Evolutionary conservation across 2,797 vertebrate species (phyloP).

Genomic region (Lacerta agilis): DNA sequence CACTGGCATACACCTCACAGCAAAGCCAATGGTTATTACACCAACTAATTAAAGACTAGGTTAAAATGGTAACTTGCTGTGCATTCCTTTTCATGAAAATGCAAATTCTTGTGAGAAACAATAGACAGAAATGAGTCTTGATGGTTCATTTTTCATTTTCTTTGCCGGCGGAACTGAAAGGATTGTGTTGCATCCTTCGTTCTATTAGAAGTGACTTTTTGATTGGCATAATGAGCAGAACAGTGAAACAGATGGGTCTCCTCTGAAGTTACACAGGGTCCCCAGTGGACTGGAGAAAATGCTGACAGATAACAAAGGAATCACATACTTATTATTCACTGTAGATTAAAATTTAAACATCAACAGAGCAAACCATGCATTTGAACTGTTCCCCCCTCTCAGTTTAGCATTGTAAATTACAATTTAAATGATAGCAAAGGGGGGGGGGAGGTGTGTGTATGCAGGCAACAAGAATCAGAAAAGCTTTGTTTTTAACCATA

Average conservation of each 20-base stretch:
- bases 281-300: conserved; percentile 71
- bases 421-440: conserved; percentile 21
- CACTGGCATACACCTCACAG: conserved; percentile 56
- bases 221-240: conserved; percentile 75
- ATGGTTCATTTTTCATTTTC: conserved; percentile 33
- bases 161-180: conserved; percentile 49
- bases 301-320: conserved; percentile 72
- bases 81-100: conserved; percentile 57
- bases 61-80: conserved; percentile 65
- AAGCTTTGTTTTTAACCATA: not conserved
- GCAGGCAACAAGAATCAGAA: not conserved
- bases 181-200: not conserved
- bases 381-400: conserved; percentile 43
- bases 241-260: conserved; percentile 69
- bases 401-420: conserved; percentile 30
- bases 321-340: conserved; percentile 64
- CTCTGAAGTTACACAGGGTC: conserved; percentile 68
- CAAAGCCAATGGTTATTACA: conserved; percentile 74
- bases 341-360: conserved; percentile 78
- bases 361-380: conserved; percentile 47
- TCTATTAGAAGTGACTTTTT: conserved; percentile 64
- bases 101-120: conserved; percentile 42
- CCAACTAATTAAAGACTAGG: conserved; percentile 73
- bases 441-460: not conserved
- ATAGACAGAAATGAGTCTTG: conserved; percentile 53